Percentiles rank a stretch among this genome's conserved stretches.
These are phyloP conservation scores for Carcina quercana DNA, from an alignment of 2,888 invertebrate genomes.

Conservation along the genomic window DNA sequence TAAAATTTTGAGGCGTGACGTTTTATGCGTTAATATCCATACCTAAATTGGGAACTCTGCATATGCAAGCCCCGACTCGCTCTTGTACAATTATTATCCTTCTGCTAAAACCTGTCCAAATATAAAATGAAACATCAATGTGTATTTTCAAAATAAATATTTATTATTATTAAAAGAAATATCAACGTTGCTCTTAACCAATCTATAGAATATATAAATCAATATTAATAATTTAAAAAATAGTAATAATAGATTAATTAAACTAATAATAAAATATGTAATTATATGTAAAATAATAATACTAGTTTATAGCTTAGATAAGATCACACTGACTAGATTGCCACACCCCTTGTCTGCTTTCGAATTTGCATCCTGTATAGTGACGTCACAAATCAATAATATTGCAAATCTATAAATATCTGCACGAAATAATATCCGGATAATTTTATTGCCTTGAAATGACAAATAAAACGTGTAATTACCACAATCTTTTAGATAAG, in stretches of 20 bases:
- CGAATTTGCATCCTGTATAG: constrained; percentile 18
- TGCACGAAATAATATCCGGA: no score
- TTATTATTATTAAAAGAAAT: constrained; percentile 32
- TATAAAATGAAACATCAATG: constrained; percentile 15
- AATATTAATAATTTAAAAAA: constrained; percentile 28
- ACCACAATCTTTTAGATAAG: no score
- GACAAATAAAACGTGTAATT: no score
- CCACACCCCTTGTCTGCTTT: constrained; percentile 69
- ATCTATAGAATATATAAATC: constrained; percentile 18
- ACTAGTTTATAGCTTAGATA: constrained; percentile 31
- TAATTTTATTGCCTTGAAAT: no score
- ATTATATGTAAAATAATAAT: constrained; percentile 16
- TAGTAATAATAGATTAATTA: constrained; percentile 20
- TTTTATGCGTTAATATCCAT: no score
- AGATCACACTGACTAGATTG: constrained; percentile 73
- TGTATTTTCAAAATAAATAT: constrained; percentile 13
- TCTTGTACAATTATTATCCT: no score
- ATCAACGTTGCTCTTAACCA: constrained; percentile 17
- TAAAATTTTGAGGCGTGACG: no score
- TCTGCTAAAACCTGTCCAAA: no score
- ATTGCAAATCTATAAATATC: background rate
- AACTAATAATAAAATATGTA: constrained; percentile 28
- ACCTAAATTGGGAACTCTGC: no score
- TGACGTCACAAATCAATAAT: constrained; percentile 5
- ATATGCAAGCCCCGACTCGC: no score